Conservation (phyloP, 2,888 invertebrate genomes). For the Eupithecia subfuscata region DNA sequence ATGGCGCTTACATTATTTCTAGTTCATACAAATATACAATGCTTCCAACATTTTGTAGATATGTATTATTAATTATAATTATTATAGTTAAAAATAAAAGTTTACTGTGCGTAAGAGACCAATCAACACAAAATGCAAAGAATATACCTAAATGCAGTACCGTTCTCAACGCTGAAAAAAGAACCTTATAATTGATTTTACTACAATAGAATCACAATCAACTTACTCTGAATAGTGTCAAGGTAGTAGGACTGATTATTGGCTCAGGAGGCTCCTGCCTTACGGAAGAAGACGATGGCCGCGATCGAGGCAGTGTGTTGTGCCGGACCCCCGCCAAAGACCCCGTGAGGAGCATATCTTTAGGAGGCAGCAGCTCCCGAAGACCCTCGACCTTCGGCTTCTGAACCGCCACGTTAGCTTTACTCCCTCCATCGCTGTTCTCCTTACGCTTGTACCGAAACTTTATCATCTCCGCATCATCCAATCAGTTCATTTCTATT, state of each 20-base stretch:
- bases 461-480: constrained; percentile 85
- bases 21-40: not conserved
- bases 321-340: constrained; percentile 74
- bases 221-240: constrained; percentile 79
- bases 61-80: not conserved
- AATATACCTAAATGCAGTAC: not conserved
- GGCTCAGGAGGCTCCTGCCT: constrained; percentile 61
- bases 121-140: not conserved
- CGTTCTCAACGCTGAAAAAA: not conserved
- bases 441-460: constrained; percentile 87
- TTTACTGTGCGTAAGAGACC: not conserved
- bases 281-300: constrained; percentile 61
- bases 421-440: constrained; percentile 64
- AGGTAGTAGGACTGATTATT: constrained; percentile 68
- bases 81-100: not conserved
- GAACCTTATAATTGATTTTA: not conserved
- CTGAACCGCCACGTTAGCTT: constrained; percentile 67
- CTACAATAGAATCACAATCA: constrained; percentile 10
- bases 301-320: constrained; percentile 75
- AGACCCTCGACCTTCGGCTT: constrained; percentile 79
- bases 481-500: constrained; percentile 56
- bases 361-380: constrained; percentile 76
- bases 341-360: constrained; percentile 73
- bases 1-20: not conserved
- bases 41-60: no score